Base-by-base conservation (phyloP, 2,797 vertebrate genomes). In the Mastacembelus armatus region DNA sequence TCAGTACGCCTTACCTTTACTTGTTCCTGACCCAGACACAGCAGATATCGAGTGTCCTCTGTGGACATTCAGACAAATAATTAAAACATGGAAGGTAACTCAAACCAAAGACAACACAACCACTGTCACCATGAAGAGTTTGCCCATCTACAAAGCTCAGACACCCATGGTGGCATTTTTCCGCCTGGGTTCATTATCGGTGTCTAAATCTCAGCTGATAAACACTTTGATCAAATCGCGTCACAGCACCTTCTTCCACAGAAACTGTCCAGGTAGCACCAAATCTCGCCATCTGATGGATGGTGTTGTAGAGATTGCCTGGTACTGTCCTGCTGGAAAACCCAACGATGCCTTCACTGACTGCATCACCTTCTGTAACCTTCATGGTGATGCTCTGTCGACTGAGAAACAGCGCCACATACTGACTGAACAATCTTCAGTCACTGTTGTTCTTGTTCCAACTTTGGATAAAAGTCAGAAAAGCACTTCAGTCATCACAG, bases 221-320 rank as follows among this genome's bases (percentile, higher is more conserved):
- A 90, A 89, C 0, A 51, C 10, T 48, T 68, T 92, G 68, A 82
- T 92, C 69, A 87, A 87, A 27, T 61, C 85, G 8, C 78, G 69
- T 15, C 88, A 92, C 74, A 54, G 22, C 39, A 90, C 88, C 2
- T 92, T 91, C 72, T 92, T 85, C 58, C 88, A 92, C 58, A 86
- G 84, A 70, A 50, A 92, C 71, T 85, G 82, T 19, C 19, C 54
- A 57, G 84, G 83, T 16, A 92, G 74, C 85, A 92, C 72, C 67
- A 87, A 72, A 40, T 77, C 80, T 44, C 38, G 80, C 7, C 33
- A 92, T 55, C 54, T 95, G 77, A 87, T 93, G 88, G 88, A 87
- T 10, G 92, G 92, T 2, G 69, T 93, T 8, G 93, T 91, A 67
- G 94, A 95, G 88, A 90, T 95, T n/a, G 85, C 89, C 61, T 95